These are phyloP conservation scores for Lutjanus argentimaculatus DNA, from an alignment of 2,797 vertebrate genomes.

Conservation along the genomic window DNA sequence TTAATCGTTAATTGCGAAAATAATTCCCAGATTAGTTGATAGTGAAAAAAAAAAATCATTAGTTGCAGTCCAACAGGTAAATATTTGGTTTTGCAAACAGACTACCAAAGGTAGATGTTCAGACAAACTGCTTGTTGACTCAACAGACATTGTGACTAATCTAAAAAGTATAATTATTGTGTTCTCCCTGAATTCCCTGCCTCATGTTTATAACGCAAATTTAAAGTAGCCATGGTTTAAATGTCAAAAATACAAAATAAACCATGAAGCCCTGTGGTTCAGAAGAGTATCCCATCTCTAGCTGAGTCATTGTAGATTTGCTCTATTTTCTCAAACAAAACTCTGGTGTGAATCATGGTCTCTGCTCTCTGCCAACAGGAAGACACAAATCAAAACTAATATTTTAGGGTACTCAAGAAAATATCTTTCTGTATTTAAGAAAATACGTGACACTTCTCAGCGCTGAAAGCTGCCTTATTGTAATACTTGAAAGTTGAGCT, in stretches of 20 bases:
- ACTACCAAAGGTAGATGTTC: neutral
- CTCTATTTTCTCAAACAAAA: too few species aligned
- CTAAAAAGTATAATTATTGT: too few species aligned
- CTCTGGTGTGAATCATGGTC: neutral
- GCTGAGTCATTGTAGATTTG: neutral
- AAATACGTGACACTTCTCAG: too few species aligned
- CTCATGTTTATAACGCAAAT: neutral
- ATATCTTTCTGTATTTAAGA: too few species aligned
- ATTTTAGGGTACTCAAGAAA: too few species aligned
- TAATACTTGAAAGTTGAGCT: neutral
- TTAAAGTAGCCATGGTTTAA: neutral
- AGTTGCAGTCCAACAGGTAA: too few species aligned
- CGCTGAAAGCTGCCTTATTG: too few species aligned
- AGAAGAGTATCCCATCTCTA: neutral
- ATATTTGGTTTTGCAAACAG: neutral
- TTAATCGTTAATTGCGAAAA: too few species aligned
- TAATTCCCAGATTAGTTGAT: too few species aligned
- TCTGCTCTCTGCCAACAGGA: neutral
- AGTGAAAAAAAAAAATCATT: too few species aligned
- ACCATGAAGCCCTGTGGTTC: neutral
- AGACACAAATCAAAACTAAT: neutral
- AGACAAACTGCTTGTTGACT: neutral
- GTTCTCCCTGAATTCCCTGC: neutral
- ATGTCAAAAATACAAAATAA: neutral
- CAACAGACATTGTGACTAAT: too few species aligned